phyloP scores from a whole-genome alignment of 1,140 invertebrate genomes.

The Ceratina australensis region DNA sequence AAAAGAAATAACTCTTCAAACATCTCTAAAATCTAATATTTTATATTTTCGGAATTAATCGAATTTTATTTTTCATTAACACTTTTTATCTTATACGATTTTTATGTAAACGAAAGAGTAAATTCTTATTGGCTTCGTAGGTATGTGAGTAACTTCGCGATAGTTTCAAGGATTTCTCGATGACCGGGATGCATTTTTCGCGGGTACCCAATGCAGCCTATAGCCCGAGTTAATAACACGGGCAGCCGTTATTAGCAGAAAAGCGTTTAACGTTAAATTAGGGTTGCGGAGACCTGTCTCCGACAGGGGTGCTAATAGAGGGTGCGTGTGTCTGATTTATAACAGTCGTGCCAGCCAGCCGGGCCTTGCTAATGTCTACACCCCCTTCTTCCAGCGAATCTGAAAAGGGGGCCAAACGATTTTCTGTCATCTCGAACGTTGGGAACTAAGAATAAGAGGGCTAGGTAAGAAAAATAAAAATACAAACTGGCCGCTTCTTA shows the following conservation, averaged over 20 bases:
- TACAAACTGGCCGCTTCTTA: constrained; percentile 44
- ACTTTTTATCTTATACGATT: no score
- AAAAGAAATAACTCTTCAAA: no score
- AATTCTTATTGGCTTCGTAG: no score
- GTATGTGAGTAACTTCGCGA: no score
- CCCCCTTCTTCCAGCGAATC: constrained; percentile 46
- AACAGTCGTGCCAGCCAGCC: constrained; percentile 56
- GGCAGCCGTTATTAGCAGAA: constrained; percentile 68
- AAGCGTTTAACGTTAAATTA: constrained; percentile 73
- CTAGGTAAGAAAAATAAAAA: constrained; percentile 51
- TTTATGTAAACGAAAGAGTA: no score
- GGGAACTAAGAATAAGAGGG: neutral
- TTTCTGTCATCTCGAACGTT: constrained; percentile 54
- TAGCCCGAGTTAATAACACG: constrained; percentile 52
- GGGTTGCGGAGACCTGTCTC: constrained; percentile 64
- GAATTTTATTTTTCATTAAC: no score
- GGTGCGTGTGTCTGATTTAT: constrained; percentile 75
- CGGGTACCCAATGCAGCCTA: constrained; percentile 10
- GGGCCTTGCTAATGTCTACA: constrained; percentile 55
- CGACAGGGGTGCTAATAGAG: constrained; percentile 73
- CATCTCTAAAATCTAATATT: no score
- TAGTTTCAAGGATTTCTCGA: neutral
- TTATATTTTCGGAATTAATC: no score
- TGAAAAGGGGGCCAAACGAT: constrained; percentile 58
- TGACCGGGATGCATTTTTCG: neutral